Conservation (phyloP, 2,797 vertebrate species). For the Megalops cyprinoides region DNA sequence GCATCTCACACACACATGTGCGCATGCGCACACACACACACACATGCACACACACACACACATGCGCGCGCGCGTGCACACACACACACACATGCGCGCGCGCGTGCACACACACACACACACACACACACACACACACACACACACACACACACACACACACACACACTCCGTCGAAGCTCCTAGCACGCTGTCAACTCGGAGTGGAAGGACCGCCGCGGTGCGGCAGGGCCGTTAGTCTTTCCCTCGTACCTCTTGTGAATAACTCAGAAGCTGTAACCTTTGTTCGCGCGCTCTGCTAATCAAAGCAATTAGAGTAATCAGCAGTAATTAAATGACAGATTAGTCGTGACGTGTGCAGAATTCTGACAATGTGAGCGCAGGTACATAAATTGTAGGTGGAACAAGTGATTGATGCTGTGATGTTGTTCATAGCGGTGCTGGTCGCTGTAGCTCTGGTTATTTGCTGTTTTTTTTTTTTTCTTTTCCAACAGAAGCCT, state of each 20-base stretch:
- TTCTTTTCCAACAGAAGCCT: no score
- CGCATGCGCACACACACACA: background rate
- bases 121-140: no score
- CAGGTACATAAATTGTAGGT: conserved; percentile 41
- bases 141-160: conserved; percentile 25
- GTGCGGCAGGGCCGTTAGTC: background rate
- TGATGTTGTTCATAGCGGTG: no score
- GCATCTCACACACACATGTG: background rate
- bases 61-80: background rate
- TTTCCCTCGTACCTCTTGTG: conserved; percentile 29
- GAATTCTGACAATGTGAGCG: conserved; percentile 53
- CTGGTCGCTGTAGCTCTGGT: no score
- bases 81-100: conserved; percentile 1
- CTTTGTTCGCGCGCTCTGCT: conserved; percentile 57
- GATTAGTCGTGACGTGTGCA: conserved; percentile 54
- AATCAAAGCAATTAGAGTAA: conserved; percentile 67
- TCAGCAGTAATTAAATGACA: conserved; percentile 62
- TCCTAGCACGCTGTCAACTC: background rate
- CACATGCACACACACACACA: no score
- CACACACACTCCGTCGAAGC: background rate
- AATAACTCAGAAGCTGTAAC: conserved; percentile 49
- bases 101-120: no score
- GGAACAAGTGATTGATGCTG: conserved; percentile 53
- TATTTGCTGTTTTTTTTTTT: no score
- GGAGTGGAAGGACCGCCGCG: background rate